Conservation (phyloP, 2,888 invertebrate genomes). For the Tiliacea citrago region DNA sequence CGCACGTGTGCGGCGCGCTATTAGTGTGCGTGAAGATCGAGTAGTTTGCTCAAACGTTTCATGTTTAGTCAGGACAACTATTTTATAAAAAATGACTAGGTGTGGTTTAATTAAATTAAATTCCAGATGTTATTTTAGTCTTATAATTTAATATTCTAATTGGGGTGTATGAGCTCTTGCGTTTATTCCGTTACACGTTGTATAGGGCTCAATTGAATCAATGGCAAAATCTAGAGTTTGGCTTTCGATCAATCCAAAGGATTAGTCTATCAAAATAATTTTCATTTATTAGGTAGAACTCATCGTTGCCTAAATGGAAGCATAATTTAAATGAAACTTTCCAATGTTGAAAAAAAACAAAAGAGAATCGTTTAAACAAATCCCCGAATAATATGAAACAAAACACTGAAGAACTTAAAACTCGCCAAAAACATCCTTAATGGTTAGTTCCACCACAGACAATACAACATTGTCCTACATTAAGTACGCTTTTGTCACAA, state of each 20-base stretch:
- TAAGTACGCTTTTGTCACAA: slow-evolving; percentile 34
- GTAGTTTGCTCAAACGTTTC: no score
- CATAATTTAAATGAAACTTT: neutral
- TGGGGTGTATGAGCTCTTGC: no score
- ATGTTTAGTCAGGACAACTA: no score
- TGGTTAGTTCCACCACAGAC: slow-evolving; percentile 3
- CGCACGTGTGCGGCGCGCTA: no score
- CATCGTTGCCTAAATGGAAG: neutral
- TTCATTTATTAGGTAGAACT: neutral
- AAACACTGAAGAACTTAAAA: neutral
- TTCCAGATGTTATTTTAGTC: no score
- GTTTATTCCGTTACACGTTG: no score
- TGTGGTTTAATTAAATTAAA: no score
- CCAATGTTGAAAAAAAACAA: neutral
- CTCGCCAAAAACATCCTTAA: neutral
- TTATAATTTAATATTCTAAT: no score
- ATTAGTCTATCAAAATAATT: neutral
- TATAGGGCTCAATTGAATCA: slow-evolving; percentile 11
- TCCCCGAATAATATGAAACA: neutral
- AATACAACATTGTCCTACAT: slow-evolving; percentile 33
- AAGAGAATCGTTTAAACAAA: neutral
- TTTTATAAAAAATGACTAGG: no score
- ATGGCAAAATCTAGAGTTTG: neutral
- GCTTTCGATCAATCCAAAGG: neutral
- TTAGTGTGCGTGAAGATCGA: no score